These are phyloP conservation scores for Drosophila sucinea DNA, from an alignment of 1,140 invertebrate genomes.

Conservation along the genomic window DNA sequence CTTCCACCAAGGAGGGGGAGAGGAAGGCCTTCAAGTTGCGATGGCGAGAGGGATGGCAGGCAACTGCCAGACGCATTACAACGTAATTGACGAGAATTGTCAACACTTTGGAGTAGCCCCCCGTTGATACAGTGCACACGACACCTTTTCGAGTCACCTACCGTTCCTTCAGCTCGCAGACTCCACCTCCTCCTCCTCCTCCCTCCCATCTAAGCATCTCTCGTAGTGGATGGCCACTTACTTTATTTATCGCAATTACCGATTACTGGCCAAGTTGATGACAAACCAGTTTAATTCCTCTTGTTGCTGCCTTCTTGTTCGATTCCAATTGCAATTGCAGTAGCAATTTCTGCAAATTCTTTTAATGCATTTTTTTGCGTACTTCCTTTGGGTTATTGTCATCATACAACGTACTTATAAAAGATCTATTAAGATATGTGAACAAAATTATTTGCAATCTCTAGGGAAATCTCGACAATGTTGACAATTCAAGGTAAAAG, in stretches of 20 bases:
- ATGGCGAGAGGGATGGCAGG: background rate
- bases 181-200: background rate
- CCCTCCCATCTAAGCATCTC: slow-evolving; percentile 1
- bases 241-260: slow-evolving; percentile 69
- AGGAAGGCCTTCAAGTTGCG: background rate
- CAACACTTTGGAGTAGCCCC: slow-evolving; percentile 61
- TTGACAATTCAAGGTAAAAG: background rate
- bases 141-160: slow-evolving; percentile 5
- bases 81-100: slow-evolving; percentile 79
- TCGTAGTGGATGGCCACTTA: slow-evolving; percentile 32
- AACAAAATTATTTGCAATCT: slow-evolving; percentile 4
- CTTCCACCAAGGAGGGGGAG: background rate
- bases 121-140: background rate
- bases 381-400: slow-evolving; percentile 7
- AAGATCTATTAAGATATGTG: slow-evolving; percentile 13
- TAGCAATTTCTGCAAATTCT: slow-evolving; percentile 48
- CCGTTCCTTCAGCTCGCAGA: slow-evolving; percentile 12
- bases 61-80: slow-evolving; percentile 66
- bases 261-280: slow-evolving; percentile 58
- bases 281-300: slow-evolving; percentile 19
- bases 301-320: slow-evolving; percentile 42
- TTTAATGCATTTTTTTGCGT: slow-evolving; percentile 55
- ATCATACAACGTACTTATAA: slow-evolving; percentile 3
- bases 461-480: background rate
- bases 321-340: slow-evolving; percentile 53